Conservation (phyloP, 2,113 vertebrate genomes). For the Menidia beryllina region DNA sequence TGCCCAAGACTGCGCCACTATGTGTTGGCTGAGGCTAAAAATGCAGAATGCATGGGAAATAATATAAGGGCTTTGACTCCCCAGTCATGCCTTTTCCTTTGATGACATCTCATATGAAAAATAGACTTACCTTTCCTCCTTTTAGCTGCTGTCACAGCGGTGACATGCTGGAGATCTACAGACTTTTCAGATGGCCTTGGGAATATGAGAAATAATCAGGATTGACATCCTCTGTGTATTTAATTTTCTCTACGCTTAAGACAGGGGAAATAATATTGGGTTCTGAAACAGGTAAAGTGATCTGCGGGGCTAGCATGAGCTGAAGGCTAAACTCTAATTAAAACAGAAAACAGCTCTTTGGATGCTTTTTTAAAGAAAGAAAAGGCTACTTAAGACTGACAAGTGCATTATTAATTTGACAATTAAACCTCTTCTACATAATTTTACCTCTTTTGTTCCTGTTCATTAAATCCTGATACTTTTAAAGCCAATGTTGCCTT, state of each 20-base stretch:
- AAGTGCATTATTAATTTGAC: neutral
- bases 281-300: too few relatives aligned
- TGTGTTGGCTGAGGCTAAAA: conserved; percentile 50
- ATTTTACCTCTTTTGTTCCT: neutral
- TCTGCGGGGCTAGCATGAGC: too few relatives aligned
- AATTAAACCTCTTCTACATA: neutral
- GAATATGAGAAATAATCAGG: conserved; percentile 25
- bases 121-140: conserved; percentile 14
- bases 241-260: conserved; percentile 10
- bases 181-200: conserved; percentile 18
- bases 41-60: conserved; percentile 43
- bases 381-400: too few relatives aligned
- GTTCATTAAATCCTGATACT: neutral
- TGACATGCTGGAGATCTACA: conserved; percentile 18
- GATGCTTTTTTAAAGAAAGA: neutral
- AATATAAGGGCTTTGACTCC: conserved; percentile 69
- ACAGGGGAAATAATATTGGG: conserved; percentile 15
- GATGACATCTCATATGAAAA: conserved; percentile 29
- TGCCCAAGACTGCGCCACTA: conserved; percentile 46
- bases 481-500: conserved; percentile 15
- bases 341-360: too few relatives aligned
- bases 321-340: too few relatives aligned
- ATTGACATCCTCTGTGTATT: conserved; percentile 29
- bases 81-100: conserved; percentile 22
- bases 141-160: conserved; percentile 8